Conservation (phyloP, 2,888 invertebrate genomes). For the Agonopterix heracliana region DNA sequence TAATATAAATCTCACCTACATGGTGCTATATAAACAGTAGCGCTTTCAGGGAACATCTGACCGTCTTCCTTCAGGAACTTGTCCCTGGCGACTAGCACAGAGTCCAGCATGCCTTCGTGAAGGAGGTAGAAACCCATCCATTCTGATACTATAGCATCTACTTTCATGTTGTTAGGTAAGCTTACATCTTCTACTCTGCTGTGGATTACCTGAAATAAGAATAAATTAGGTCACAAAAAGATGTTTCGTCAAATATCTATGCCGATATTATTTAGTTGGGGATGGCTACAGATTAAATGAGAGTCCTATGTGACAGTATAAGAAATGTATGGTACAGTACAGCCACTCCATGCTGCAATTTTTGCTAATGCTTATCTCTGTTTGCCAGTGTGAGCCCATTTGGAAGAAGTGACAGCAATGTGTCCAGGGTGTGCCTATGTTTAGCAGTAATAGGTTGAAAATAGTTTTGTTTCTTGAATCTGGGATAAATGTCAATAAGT, state of each 20-base stretch:
- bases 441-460: no score
- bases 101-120: constrained; percentile 97
- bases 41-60: constrained; percentile 83
- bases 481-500: no score
- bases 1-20: constrained; percentile 72
- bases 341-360: no score
- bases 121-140: constrained; percentile 99
- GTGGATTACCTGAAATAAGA: constrained; percentile 78
- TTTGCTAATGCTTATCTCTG: no score
- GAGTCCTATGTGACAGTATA: background rate
- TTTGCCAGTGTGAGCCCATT: no score
- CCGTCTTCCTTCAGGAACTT: constrained; percentile 85
- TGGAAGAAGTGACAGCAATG: no score
- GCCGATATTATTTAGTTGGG: background rate
- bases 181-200: constrained; percentile 85
- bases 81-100: constrained; percentile 89
- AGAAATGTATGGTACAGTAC: no score
- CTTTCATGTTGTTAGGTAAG: constrained; percentile 79
- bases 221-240: background rate
- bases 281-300: background rate
- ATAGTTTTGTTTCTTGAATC: no score
- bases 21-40: constrained; percentile 77
- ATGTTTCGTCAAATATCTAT: background rate
- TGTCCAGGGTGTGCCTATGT: no score
- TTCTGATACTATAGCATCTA: constrained; percentile 95